Base-by-base conservation (phyloP, 2,888 invertebrate species). In the Craniophora ligustri region DNA sequence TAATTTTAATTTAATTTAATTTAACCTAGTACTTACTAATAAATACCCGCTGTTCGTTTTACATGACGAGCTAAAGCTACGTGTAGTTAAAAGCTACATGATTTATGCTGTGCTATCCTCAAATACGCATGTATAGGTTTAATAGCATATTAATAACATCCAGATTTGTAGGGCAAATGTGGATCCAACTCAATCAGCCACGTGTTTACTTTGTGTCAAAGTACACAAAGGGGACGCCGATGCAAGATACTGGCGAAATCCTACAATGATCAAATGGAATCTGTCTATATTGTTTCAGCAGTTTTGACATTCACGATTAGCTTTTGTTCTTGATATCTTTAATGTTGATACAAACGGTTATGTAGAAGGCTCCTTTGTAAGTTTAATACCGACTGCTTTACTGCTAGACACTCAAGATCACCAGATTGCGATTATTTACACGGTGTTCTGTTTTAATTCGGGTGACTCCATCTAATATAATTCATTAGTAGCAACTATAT, bases 141-240 rank as follows among this genome's bases (percentile, higher is more conserved):
- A 42, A 30, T 6, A 14, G 7, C 4, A 55, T 10, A 30, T 30
- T 26, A 13, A 30, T 19, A 21, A 14, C 21, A n/a, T n/a, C n/a
- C n/a, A 18, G 28, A 32, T 54, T 38, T 15, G 23, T 11, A n/a
- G 7, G 6, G 5, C 19, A n/a, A 42, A 49, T 21, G 36, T 10
- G 47, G 67, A 51, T 63, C 40, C 45, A 67, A 65, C 55, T 69
- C 67, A 72, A 72, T 67, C 62, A 63, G 18, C n/a, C 23, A 18
- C 48, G 42, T 72, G 59, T 63, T 75, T 73, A 64, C 55, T 58
- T 46, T 55, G 46, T 40, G 34, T 51, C 36, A 58, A 41, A 15
- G 38, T 47, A 58, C 62, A 58, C 58, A 48, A 63, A 41, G 53
- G 49, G 35, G 30, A 38, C 36, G 8, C 13, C 41, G 30, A 16